Percentiles rank a stretch among this genome's conserved stretches.
These are phyloP conservation scores for Coilia nasus DNA, from an alignment of 2,797 vertebrate species.

Conservation along the genomic window DNA sequence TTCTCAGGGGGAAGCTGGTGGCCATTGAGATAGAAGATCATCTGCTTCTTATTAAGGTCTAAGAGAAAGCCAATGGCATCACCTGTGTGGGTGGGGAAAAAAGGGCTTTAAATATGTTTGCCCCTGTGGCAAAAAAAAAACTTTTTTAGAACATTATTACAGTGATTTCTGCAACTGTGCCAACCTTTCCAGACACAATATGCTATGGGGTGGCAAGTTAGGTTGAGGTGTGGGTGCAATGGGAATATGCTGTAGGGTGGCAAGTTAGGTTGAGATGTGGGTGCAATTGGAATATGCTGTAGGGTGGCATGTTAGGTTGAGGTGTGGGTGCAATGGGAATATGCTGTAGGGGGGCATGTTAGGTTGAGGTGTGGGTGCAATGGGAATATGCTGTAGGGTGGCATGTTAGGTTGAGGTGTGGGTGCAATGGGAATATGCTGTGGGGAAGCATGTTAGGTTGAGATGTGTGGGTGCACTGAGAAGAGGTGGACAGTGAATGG, in stretches of 20 bases:
- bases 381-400: not conserved
- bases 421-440: too few relatives aligned
- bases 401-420: not conserved
- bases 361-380: not conserved
- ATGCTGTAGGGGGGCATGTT: not conserved
- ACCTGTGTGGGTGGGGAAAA: constrained; percentile 70
- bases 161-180: not conserved
- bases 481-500: not conserved
- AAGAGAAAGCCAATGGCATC: constrained; percentile 96
- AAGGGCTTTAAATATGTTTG: not conserved
- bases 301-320: not conserved
- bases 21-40: constrained; percentile 98
- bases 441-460: not conserved
- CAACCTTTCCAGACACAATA: not conserved
- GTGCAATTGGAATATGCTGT: not conserved
- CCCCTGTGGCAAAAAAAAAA: not conserved
- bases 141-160: not conserved
- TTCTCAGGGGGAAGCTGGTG: constrained; percentile 96
- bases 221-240: not conserved
- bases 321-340: too few relatives aligned
- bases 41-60: constrained; percentile 97
- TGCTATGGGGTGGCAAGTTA: not conserved
- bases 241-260: not conserved
- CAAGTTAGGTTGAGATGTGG: not conserved
- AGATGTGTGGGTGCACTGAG: not conserved